Evolutionary conservation across 2,113 vertebrate species (phyloP).

Genomic region (Perognathus longimembris): DNA sequence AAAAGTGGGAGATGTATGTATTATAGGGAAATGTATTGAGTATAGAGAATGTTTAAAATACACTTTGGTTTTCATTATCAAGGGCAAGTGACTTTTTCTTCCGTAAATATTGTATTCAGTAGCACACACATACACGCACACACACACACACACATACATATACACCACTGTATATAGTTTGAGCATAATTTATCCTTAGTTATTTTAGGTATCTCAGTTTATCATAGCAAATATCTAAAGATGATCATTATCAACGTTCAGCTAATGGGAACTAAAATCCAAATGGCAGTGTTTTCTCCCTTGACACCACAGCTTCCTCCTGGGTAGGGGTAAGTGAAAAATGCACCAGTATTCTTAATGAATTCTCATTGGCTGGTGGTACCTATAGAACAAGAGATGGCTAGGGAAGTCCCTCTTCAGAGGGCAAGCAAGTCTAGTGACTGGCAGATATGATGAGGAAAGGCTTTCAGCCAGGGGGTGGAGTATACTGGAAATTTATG

Average conservation of each 20-base stretch:
- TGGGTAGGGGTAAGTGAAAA: not conserved
- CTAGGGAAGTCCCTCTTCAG: not conserved
- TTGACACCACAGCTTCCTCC: not conserved
- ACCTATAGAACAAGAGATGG: too few relatives aligned
- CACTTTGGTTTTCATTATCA: not conserved
- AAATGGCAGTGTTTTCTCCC: not conserved
- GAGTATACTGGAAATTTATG: not conserved
- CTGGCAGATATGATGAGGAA: not conserved
- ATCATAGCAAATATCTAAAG: not conserved
- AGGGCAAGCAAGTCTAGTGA: not conserved
- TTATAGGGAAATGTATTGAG: not conserved
- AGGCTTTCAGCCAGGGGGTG: too few relatives aligned
- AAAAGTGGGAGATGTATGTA: not conserved
- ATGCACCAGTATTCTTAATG: not conserved
- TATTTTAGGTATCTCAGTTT: constrained; percentile 14
- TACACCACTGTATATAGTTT: not conserved
- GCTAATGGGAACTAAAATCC: not conserved
- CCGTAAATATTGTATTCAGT: not conserved
- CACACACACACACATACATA: too few relatives aligned
- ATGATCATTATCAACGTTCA: not conserved
- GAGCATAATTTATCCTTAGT: not conserved
- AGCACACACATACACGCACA: too few relatives aligned
- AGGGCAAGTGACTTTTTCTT: not conserved
- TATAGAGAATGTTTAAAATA: not conserved
- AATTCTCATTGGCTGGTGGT: not conserved